A percentile compares a stretch with the other conserved stretches of the same genome.
These are phyloP conservation scores for Passer domesticus DNA, from an alignment of 2,113 vertebrate genomes.

Conservation along the genomic window DNA sequence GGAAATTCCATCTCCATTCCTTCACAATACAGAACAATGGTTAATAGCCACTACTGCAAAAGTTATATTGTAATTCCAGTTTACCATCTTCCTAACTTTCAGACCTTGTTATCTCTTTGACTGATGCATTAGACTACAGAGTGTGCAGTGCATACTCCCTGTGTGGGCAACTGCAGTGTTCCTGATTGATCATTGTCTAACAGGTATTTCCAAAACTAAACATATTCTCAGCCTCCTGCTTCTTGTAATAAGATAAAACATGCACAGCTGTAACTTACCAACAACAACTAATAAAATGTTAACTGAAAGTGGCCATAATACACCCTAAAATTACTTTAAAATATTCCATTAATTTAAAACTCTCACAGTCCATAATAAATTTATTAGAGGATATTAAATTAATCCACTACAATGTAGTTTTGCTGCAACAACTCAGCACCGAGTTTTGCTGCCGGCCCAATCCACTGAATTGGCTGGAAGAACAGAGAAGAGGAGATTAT, in stretches of 20 bases:
- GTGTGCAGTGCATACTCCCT: not conserved
- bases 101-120: not conserved
- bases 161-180: not conserved
- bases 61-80: not conserved
- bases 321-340: not conserved
- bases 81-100: not conserved
- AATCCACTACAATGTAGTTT: not conserved
- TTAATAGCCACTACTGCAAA: not conserved
- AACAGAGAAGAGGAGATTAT: not conserved
- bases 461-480: not conserved
- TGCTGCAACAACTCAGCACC: not conserved
- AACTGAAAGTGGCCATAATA: not conserved
- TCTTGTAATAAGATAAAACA: not conserved
- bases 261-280: not conserved
- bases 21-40: not conserved
- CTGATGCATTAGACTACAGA: not conserved
- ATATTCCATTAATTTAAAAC: not conserved
- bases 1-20: not conserved
- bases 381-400: not conserved
- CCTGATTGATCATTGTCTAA: not conserved
- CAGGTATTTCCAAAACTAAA: not conserved
- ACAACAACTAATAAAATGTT: not conserved
- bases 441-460: not conserved
- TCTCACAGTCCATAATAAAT: not conserved
- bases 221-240: not conserved